Evolutionary conservation across 1,140 invertebrate species (phyloP).

Genomic region (Cecropterus lyciades): DNA sequence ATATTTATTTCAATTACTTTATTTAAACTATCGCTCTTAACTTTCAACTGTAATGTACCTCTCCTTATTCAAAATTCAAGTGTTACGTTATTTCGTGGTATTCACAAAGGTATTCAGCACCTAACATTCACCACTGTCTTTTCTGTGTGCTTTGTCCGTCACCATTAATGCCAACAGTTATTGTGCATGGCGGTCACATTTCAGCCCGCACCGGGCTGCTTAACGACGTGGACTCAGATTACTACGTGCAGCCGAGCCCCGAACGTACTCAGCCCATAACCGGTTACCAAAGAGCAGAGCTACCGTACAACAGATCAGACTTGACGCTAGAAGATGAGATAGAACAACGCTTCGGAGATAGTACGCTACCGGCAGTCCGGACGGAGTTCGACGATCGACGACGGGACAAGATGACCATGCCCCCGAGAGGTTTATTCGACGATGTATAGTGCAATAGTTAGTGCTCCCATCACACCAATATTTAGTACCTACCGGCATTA

Average conservation of each 20-base stretch:
- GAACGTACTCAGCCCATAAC: slow-evolving; percentile 56
- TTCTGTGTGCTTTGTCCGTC: slow-evolving; percentile 34
- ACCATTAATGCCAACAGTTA: slow-evolving; percentile 56
- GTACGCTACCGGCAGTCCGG: slow-evolving; percentile 78
- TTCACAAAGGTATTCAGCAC: neutral
- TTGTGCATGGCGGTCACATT: slow-evolving; percentile 75
- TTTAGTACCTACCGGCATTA: no score
- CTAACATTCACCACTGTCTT: slow-evolving; percentile 25
- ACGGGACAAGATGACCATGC: slow-evolving; percentile 85
- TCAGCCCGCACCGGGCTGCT: slow-evolving; percentile 83
- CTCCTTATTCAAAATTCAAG: no score
- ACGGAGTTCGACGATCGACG: slow-evolving; percentile 76
- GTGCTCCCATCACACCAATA: no score
- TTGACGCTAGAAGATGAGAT: slow-evolving; percentile 85
- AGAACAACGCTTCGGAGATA: slow-evolving; percentile 86
- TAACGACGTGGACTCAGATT: slow-evolving; percentile 80
- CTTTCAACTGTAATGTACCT: no score
- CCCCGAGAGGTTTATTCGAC: slow-evolving; percentile 93
- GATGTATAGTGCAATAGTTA: slow-evolving; percentile 79
- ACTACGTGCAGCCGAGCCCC: slow-evolving; percentile 78
- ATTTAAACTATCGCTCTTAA: no score
- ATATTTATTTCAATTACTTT: no score
- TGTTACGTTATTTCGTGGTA: no score
- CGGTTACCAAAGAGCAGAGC: slow-evolving; percentile 64
- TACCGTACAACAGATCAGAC: neutral